Evolutionary conservation across 2,888 invertebrate species (phyloP).

Genomic region (Campoplex capitator): DNA sequence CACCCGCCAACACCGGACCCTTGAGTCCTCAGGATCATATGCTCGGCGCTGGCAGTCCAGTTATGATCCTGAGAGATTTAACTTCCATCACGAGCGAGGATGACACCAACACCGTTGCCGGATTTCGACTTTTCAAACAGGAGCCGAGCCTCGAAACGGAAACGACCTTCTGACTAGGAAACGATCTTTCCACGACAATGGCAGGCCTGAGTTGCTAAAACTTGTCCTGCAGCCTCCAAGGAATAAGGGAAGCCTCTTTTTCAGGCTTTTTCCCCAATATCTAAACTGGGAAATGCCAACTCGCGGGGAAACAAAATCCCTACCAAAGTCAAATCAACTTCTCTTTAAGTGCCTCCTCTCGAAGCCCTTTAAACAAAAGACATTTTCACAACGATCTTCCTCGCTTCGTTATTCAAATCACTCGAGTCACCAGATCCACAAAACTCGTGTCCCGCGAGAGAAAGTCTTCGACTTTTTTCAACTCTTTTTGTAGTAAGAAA

Average conservation of each 20-base stretch:
- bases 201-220: slow-evolving; percentile 41
- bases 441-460: not conserved
- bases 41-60: slow-evolving; percentile 84
- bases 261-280: not conserved
- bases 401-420: not conserved
- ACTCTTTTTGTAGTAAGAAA: not conserved
- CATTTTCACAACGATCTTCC: not conserved
- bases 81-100: slow-evolving; percentile 84
- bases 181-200: slow-evolving; percentile 39
- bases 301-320: not conserved
- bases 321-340: not conserved
- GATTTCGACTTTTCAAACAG: slow-evolving; percentile 85
- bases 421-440: not conserved
- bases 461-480: not conserved
- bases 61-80: slow-evolving; percentile 85
- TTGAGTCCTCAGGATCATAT: slow-evolving; percentile 82
- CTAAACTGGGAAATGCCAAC: not conserved
- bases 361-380: not conserved
- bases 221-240: not conserved
- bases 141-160: slow-evolving; percentile 86
- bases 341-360: not conserved
- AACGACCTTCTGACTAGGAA: slow-evolving; percentile 83
- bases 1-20: slow-evolving; percentile 84
- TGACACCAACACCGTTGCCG: slow-evolving; percentile 74
- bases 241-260: not conserved